Percentiles rank a stretch among this genome's conserved stretches.
Conservation (phyloP, 2,888 invertebrate species). For the Tachina fera region DNA sequence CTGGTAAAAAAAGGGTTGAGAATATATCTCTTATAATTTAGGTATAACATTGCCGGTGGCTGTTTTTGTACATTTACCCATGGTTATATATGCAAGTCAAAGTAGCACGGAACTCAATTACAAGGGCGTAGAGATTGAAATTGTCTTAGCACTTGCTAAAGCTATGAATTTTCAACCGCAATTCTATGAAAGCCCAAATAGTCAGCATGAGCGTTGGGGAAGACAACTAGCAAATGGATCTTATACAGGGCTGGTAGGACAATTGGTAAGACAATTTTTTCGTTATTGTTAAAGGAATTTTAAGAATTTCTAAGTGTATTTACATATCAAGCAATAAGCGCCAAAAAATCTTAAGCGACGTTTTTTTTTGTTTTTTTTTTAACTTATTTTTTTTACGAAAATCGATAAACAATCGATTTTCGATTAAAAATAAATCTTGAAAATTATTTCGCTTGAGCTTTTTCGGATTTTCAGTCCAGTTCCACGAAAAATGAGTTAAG, state of each 20-base stretch:
- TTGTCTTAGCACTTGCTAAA: conserved; percentile 85
- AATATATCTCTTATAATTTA: neutral
- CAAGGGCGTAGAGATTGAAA: conserved; percentile 80
- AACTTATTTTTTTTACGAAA: too few relatives aligned
- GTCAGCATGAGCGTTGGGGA: conserved; percentile 88
- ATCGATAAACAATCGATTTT: too few relatives aligned
- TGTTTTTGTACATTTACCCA: conserved; percentile 79
- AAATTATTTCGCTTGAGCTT: too few relatives aligned
- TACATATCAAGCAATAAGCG: neutral
- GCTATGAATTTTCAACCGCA: conserved; percentile 88
- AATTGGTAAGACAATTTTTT: conserved; percentile 84
- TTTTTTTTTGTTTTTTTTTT: too few relatives aligned
- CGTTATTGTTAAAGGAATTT: neutral
- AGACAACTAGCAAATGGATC: conserved; percentile 86
- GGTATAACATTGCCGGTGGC: conserved; percentile 77
- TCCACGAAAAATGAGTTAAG: too few relatives aligned
- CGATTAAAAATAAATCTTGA: too few relatives aligned
- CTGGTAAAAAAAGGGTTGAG: neutral
- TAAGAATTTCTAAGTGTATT: neutral
- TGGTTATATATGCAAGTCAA: conserved; percentile 75
- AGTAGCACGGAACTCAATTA: conserved; percentile 66
- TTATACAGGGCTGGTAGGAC: conserved; percentile 89
- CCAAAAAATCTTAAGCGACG: too few relatives aligned
- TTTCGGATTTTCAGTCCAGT: too few relatives aligned
- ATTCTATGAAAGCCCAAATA: conserved; percentile 87